These are phyloP conservation scores for Ardeotis arabs DNA, from an alignment of 2,113 vertebrate species.

Conservation along the genomic window DNA sequence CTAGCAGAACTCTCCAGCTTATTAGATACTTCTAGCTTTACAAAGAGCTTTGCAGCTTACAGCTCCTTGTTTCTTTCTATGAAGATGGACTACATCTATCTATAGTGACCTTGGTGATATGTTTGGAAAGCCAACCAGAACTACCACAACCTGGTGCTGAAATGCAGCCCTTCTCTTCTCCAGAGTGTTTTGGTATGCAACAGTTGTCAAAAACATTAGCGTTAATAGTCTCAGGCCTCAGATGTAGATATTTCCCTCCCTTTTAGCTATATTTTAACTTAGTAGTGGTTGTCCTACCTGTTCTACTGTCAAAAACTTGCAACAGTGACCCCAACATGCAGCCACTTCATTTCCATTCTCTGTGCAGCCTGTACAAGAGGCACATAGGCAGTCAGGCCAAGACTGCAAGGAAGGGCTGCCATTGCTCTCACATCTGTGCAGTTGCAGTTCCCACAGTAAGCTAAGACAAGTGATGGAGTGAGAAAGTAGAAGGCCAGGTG, in stretches of 20 bases:
- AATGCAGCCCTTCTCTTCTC: neutral
- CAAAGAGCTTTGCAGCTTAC: neutral
- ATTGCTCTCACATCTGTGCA: neutral
- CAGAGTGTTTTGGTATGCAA: neutral
- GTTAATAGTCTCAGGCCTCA: neutral
- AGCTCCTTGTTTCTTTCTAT: neutral
- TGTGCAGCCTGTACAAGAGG: neutral
- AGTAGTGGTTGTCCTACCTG: neutral
- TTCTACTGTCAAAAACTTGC: neutral
- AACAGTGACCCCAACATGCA: rapidly evolving
- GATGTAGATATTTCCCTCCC: neutral
- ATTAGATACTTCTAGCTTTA: neutral
- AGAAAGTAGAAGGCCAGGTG: neutral
- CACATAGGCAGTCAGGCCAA: neutral
- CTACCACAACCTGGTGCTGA: neutral
- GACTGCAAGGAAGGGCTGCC: neutral
- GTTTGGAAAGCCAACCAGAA: neutral
- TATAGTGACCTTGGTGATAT: neutral
- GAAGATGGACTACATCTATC: neutral
- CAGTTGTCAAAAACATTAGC: neutral
- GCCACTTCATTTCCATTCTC: neutral
- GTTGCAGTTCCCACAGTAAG: neutral
- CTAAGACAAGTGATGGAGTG: neutral
- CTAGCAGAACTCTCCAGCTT: neutral
- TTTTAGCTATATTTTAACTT: neutral